Evolutionary conservation across 2,113 vertebrate species (phyloP), one percentile per base, ranked within the genome.

Genomic region (Elgaria multicarinata): DNA sequence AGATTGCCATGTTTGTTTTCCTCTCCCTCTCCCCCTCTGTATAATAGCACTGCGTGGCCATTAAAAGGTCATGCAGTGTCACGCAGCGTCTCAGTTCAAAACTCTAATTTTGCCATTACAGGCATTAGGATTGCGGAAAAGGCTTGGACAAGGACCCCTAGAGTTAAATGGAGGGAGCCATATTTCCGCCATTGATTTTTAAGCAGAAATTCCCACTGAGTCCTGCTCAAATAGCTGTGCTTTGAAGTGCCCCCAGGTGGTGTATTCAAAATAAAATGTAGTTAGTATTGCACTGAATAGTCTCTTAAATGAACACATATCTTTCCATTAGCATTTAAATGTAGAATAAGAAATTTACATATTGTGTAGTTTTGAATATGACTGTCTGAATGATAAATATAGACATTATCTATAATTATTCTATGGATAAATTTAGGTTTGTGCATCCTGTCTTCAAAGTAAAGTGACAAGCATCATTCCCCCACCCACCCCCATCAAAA

Each of bases 81-180:
- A 80, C 85, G 58, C 77, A 67, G 92, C 81, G 91, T 87, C 88
- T 94, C 90, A 86, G 64, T 91, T 95, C 91, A 87, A 95, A 95
- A 83, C 89, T 87, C 87, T 91, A 53, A 93, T 95, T 95, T 95
- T 94, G 90, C 67, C 90, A 87, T 92, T 94, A 79, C 26, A 87
- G 89, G 55, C 89, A 87, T 94, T 91, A 91, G 64, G 78, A 91
- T 92, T 67, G 83, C 12, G 88, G 75, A 55, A 39, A 88, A 87
- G 78, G 85, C 83, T 90, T 90, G 89, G 82, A 90, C 55, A 36
- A 36, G 87, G 87, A 33, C 69, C 83, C 77, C 87, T 75, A 90
- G 46, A 85, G 80, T 93, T 92, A 93, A 91, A 92, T 24, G 87
- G 85, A 84, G 64, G 78, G 69, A 74, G 50, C 46, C 72, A 78